phyloP scores from a whole-genome alignment of 2,888 invertebrate genomes.

The Synergus umbraculus region DNA sequence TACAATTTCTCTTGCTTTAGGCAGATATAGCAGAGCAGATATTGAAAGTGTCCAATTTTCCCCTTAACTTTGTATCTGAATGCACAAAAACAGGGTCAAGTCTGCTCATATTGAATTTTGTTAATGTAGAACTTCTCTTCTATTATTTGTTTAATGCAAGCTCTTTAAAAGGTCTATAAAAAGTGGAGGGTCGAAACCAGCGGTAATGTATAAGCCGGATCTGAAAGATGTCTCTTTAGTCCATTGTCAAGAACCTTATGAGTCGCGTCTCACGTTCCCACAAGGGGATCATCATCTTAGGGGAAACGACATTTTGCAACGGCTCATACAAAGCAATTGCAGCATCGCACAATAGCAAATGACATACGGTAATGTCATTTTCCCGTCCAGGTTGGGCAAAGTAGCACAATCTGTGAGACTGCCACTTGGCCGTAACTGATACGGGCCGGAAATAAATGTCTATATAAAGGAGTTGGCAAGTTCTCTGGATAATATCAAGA shows the following conservation, averaged over 20 bases:
- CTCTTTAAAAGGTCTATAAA: slow-evolving; percentile 31
- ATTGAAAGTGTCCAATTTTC: background rate
- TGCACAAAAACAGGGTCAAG: background rate
- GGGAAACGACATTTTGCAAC: slow-evolving; percentile 38
- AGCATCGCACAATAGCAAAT: slow-evolving; percentile 62
- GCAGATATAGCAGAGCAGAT: too few relatives aligned
- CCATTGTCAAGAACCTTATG: slow-evolving; percentile 26
- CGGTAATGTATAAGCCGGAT: slow-evolving; percentile 8
- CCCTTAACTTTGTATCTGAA: background rate
- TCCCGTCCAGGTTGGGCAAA: slow-evolving; percentile 60
- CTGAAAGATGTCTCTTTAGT: background rate
- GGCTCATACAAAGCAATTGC: slow-evolving; percentile 58
- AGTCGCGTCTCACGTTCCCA: slow-evolving; percentile 40
- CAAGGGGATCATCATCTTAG: slow-evolving; percentile 36
- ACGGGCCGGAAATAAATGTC: slow-evolving; percentile 71
- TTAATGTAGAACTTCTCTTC: slow-evolving; percentile 13
- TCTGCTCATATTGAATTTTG: background rate
- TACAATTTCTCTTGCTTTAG: background rate
- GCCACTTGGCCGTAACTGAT: slow-evolving; percentile 69
- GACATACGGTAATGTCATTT: slow-evolving; percentile 66
- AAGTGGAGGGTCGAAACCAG: slow-evolving; percentile 5
- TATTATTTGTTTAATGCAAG: slow-evolving; percentile 20
- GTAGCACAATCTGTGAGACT: slow-evolving; percentile 70
- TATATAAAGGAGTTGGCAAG: slow-evolving; percentile 73
- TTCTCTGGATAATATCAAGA: slow-evolving; percentile 71